phyloP scores from a whole-genome alignment of 2,888 invertebrate genomes.

The Drosophila neonasuta region DNA sequence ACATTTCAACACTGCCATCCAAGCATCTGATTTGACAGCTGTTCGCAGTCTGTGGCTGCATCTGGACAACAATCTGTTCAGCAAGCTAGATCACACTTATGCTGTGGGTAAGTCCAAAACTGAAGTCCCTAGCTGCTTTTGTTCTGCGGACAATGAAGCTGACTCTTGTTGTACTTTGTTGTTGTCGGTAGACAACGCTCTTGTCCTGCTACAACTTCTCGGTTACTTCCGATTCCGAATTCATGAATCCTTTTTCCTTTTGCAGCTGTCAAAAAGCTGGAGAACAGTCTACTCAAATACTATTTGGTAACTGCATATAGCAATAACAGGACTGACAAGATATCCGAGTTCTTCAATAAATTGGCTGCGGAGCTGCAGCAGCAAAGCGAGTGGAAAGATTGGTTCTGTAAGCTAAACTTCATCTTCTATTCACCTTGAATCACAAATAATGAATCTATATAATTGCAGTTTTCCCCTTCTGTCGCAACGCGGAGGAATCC shows the following conservation, averaged over 20 bases:
- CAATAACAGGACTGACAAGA: slow-evolving; percentile 91
- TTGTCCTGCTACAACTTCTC: too few relatives aligned
- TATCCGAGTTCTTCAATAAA: slow-evolving; percentile 94
- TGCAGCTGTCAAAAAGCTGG: slow-evolving; percentile 90
- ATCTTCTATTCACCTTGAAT: too few relatives aligned
- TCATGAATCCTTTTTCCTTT: too few relatives aligned
- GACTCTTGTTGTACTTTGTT: too few relatives aligned
- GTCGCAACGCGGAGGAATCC: slow-evolving; percentile 95
- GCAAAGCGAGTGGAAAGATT: slow-evolving; percentile 97
- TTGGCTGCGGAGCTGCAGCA: slow-evolving; percentile 93
- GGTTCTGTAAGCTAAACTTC: slow-evolving; percentile 91
- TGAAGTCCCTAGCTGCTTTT: background rate
- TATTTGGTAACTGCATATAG: slow-evolving; percentile 94
- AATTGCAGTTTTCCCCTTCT: slow-evolving; percentile 92
- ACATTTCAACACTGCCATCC: slow-evolving; percentile 89
- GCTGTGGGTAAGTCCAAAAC: slow-evolving; percentile 84
- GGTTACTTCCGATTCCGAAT: too few relatives aligned
- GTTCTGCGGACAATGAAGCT: too few relatives aligned
- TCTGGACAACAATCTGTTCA: slow-evolving; percentile 93
- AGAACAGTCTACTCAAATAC: slow-evolving; percentile 92
- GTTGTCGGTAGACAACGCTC: too few relatives aligned
- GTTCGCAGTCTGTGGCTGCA: slow-evolving; percentile 95
- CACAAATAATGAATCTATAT: too few relatives aligned
- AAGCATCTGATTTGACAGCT: slow-evolving; percentile 89
- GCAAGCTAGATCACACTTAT: slow-evolving; percentile 92